Evolutionary conservation across 2,888 invertebrate genomes (phyloP), one percentile per base, ranked within the genome.

Genomic region (Aelia acuminata): DNA sequence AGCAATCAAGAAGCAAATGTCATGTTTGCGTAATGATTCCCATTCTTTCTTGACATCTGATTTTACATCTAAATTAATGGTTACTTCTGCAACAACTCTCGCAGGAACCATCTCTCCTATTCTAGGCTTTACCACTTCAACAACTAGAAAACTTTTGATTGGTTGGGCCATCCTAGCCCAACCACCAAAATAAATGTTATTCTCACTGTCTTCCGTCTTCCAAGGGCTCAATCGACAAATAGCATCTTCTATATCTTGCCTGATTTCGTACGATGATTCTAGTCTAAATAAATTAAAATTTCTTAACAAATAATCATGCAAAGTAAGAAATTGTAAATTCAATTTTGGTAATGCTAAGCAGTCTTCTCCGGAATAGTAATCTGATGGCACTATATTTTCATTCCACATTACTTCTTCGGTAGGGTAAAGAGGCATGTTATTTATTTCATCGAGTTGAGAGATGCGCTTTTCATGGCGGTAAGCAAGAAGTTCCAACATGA

Each of bases 121-220:
- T 92, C 97, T 97, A 0, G 97, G 97, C 91, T 97, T 97, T 0
- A 97, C 96, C 15, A 98, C 98, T 93, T 99, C 99, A 0, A 99
- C 97, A 1, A 99, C 97, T 4, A 97, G 96, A 93, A 99, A 99
- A 89, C 96, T 95, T 15, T 96, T 94, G 88, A 99, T 96, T 0
- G 98, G 98, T 91, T 98, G 96, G 0, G 99, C 99, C 99, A 99
- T 99, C 90, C 99, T 94, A 0, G 99, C 99, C 99, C 99, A 99
- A 3, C 99, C 99, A 22, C 98, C 98, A 93, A 98, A 99, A 91
- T 97, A 96, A 0, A 96, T 95, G 87, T 94, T 95, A 0, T 94
- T 95, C 92, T 98, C 97, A 93, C 98, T 99, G 92, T 98, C 97
- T 93, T 98, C 99, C 0, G 98, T 94, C 93, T 94, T 95, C 97